Evolutionary conservation across 2,888 invertebrate genomes (phyloP), one percentile per base, ranked within the genome.

Genomic region (Brenthis daphne): DNA sequence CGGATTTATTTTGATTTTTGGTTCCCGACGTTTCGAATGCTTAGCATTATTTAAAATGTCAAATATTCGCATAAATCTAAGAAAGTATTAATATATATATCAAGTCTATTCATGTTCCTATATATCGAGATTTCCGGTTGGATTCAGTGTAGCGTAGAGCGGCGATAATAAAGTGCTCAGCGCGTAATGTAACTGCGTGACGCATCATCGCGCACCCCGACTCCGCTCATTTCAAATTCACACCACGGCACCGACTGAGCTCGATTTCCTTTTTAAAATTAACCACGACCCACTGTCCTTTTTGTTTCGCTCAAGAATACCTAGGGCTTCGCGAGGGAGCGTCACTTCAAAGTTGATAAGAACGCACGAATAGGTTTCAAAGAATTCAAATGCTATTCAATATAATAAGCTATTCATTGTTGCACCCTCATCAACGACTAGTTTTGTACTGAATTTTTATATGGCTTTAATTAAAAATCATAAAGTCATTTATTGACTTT

Each of bases 261-360:
- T 89, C 89, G 88, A 90, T 91, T 90, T 90, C 88, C 91, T 90
- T 89, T 90, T 92, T 90, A 83, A 89, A 92, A 92, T 92, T 92
- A 92, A 90, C 90, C 80, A 87, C 88, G 88, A 89, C 82, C 88
- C 87, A 88, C 84, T 85, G 87, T 90, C 83, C 84, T 89, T 88
- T 89, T 91, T 92, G 90, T 90, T 90, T 90, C 85, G 85, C 80
- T 74, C 73, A 79, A 80, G 81, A 81, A 78, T 82, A 81, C 79
- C 82, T 85, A 83, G 79, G 79, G 77, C 76, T 74, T 74, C 73
- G 75, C 73, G 71, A 79, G 84, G 86, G 86, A 81, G 79, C 76
- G 81, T 79, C 81, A 78, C 81, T 77, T 82, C 78, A 81, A 79
- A 83, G 79, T 82, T 80, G 81, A 74, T 71, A 77, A 77, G 65